These are phyloP conservation scores for Anas bernieri DNA, from an alignment of 2,797 vertebrate species.

Conservation along the genomic window DNA sequence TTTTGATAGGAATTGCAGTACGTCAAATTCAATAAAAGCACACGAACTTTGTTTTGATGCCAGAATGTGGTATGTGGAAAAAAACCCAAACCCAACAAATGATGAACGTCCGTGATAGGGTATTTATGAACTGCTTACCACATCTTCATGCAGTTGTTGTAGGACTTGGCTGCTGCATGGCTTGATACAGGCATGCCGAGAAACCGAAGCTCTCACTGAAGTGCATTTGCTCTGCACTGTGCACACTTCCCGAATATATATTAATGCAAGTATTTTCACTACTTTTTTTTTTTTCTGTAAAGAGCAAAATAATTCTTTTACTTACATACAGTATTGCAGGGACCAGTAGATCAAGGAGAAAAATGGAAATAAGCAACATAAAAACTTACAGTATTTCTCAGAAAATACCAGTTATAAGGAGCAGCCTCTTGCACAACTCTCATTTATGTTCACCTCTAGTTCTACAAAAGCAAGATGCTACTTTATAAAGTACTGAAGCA, in stretches of 20 bases:
- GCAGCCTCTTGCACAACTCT: neutral
- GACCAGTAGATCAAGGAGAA: neutral
- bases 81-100: neutral
- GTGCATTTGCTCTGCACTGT: neutral
- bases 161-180: neutral
- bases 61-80: neutral
- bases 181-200: neutral
- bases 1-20: neutral
- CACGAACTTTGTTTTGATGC: neutral
- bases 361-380: neutral
- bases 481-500: neutral
- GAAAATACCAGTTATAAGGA: neutral
- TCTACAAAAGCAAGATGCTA: neutral
- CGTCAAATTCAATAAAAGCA: neutral
- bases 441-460: neutral
- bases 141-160: neutral
- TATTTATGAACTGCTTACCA: neutral
- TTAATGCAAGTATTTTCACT: neutral
- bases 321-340: neutral
- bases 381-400: neutral
- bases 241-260: neutral
- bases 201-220: neutral
- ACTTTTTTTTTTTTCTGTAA: neutral
- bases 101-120: neutral
- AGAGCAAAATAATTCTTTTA: neutral